Base-by-base conservation (phyloP, 2,113 vertebrate species). In the Saccopteryx leptura region DNA sequence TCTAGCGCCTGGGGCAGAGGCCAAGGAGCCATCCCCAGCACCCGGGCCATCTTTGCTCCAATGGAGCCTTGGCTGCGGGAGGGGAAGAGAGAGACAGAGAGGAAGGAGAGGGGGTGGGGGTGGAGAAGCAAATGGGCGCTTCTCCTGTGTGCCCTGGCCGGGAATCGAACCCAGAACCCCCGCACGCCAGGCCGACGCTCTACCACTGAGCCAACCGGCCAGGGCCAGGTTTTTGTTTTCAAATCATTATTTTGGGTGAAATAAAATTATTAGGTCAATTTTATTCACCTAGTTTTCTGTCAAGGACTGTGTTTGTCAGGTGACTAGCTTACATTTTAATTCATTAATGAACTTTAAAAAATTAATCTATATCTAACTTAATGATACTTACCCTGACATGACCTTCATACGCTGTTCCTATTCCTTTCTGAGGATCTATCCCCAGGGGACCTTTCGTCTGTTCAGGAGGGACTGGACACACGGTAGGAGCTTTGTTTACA, bases 361-460 rank as follows among this genome's bases (percentile, higher is more conserved):
- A 0, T 50, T 4, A 80, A 78, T 13, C 56, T 79, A 95, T 95
- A 84, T 7, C 56, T 58, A 83, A 66, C 63, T 76, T 80, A 33
- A 24, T 46, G 68, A 76, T 87, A 98, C 99, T 99, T 97, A 99
- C 99, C 98, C 99, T 98, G 80, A 99, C 99, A 50, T 99, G 99
- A 0, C 99, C 99, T 98, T 99, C 99, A 12, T 99, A 99, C 4
- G 99, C 99, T 13, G 99, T 99, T 91, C 99, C 99, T 58, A 99
- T 99, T 72, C 99, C 99, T 98, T 99, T 99, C 98, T 99, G 99
- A 0, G 99, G 99, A 96, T 99, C 99, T 90, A 99, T 99, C 58
- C 99, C 99, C 96, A 99, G 98, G 2, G 99, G 99, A 10, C 99
- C 99, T 97, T 99, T 99, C 11, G 99, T 99, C 98, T 99, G 99